A percentile compares a stretch with the other conserved stretches of the same genome.
These are phyloP conservation scores for Cosmia pyralina DNA, from an alignment of 2,888 invertebrate species.

Conservation along the genomic window DNA sequence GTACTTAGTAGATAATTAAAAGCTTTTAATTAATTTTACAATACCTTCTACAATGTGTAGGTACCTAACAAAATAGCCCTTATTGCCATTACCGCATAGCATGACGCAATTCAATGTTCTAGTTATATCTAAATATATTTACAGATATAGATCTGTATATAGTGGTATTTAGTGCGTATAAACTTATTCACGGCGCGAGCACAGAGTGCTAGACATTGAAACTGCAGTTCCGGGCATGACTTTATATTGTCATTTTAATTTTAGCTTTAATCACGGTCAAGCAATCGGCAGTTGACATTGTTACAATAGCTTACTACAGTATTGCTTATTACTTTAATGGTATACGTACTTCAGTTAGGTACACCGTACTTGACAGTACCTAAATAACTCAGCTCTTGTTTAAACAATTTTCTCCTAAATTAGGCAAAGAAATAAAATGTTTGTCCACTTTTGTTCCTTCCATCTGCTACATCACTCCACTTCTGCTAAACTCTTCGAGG, in stretches of 20 bases:
- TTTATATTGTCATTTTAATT: constrained; percentile 39
- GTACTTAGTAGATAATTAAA: background rate
- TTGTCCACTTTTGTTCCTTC: too few relatives aligned
- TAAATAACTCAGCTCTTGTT: background rate
- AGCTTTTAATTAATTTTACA: background rate
- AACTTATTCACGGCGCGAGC: constrained; percentile 15
- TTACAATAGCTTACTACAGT: background rate
- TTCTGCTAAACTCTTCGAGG: too few relatives aligned
- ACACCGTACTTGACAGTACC: too few relatives aligned
- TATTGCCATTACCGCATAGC: constrained; percentile 3
- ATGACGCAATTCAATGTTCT: constrained; percentile 26
- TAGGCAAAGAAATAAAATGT: too few relatives aligned
- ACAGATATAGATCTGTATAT: background rate
- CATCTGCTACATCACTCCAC: background rate
- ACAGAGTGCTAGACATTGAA: constrained; percentile 38
- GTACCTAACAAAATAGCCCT: constrained; percentile 5
- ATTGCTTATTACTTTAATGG: background rate
- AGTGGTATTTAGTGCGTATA: constrained; percentile 1
- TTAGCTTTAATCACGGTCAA: constrained; percentile 39
- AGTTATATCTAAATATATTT: background rate
- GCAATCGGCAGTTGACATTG: constrained; percentile 10
- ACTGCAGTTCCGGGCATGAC: constrained; percentile 43
- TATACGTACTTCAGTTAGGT: too few relatives aligned
- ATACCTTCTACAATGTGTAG: background rate
- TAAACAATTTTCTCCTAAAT: background rate